phyloP scores from a whole-genome alignment of 2,888 invertebrate genomes.

The Hypomecis punctinalis region DNA sequence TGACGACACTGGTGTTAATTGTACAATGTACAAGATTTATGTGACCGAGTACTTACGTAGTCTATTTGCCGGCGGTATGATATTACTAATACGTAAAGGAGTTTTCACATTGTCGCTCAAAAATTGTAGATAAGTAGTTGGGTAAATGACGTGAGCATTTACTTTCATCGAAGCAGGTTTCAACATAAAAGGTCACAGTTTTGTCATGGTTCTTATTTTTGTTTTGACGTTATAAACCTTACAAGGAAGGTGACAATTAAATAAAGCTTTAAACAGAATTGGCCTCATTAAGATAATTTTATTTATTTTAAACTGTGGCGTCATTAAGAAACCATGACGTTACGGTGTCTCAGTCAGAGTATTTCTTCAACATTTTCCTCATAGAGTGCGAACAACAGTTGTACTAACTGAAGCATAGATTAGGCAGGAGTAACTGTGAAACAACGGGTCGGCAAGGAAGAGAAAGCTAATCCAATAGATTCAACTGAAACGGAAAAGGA shows the following conservation, averaged over 20 bases:
- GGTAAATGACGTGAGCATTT: too few relatives aligned
- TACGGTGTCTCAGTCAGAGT: constrained; percentile 16
- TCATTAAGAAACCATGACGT: constrained; percentile 14
- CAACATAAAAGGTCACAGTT: too few relatives aligned
- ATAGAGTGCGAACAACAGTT: constrained; percentile 38
- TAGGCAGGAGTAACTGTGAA: constrained; percentile 4
- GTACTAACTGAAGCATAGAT: constrained; percentile 12
- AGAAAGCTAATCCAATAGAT: constrained; percentile 9
- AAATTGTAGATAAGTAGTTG: neutral
- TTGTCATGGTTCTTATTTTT: too few relatives aligned
- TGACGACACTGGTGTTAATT: constrained; percentile 5
- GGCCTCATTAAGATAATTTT: constrained; percentile 5
- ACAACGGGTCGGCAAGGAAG: constrained; percentile 3
- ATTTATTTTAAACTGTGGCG: constrained; percentile 6
- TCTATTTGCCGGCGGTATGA: too few relatives aligned
- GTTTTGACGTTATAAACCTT: neutral
- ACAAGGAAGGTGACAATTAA: constrained; percentile 11
- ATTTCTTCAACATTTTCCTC: constrained; percentile 40
- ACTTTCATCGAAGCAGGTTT: too few relatives aligned
- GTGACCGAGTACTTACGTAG: too few relatives aligned
- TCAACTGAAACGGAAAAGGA: constrained; percentile 2
- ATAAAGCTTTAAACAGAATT: constrained; percentile 1
- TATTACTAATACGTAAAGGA: too few relatives aligned
- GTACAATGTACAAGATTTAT: too few relatives aligned
- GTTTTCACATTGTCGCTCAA: neutral